phyloP scores from a whole-genome alignment of 1,140 invertebrate species.

The Whitmania pigra region DNA sequence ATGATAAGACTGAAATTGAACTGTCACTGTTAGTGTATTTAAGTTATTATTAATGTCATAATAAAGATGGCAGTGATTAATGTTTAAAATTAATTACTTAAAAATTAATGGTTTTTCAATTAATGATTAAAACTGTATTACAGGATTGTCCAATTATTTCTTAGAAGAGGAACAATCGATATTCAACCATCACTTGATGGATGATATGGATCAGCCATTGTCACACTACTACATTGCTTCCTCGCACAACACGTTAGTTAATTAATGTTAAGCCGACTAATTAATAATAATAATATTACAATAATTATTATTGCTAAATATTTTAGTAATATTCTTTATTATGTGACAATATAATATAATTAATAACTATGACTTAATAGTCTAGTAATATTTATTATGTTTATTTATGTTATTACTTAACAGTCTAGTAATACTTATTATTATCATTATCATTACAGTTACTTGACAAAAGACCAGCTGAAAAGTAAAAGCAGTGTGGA shows the following conservation, averaged over 20 bases:
- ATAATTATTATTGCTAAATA: not conserved
- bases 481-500: conserved; percentile 88
- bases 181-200: not conserved
- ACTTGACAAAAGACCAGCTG: conserved; percentile 92
- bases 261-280: not conserved
- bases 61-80: not conserved
- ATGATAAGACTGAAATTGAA: not conserved
- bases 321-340: not conserved
- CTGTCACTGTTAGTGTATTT: no score
- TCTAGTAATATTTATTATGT: not conserved
- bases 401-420: not conserved
- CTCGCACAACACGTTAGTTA: conserved; percentile 53
- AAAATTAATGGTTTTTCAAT: not conserved
- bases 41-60: not conserved
- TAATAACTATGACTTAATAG: not conserved
- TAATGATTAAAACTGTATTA: not conserved
- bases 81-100: no score
- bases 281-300: no score
- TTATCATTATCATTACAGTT: conserved; percentile 57
- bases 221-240: conserved; percentile 54
- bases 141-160: conserved; percentile 12
- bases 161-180: conserved; percentile 8
- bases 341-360: no score
- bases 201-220: conserved; percentile 51
- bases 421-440: not conserved